Conservation (phyloP, 2,113 vertebrate genomes). For the Nibea albiflora region DNA sequence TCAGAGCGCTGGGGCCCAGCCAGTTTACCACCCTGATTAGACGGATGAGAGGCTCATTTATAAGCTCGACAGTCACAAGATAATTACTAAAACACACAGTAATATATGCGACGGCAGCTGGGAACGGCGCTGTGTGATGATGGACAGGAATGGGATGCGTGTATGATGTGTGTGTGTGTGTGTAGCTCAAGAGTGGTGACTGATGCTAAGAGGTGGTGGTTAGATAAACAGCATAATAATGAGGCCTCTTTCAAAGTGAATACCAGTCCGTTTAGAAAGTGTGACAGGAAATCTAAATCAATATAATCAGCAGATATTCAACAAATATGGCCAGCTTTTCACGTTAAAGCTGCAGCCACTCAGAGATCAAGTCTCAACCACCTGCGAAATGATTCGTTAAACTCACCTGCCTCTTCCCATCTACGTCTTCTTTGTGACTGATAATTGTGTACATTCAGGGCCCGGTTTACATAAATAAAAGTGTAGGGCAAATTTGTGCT, state of each 20-base stretch:
- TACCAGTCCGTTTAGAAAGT: neutral
- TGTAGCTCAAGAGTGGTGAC: slow-evolving; percentile 24
- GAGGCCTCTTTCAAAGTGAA: slow-evolving; percentile 10
- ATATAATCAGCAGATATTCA: neutral
- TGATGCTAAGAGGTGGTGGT: neutral
- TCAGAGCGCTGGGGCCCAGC: slow-evolving; percentile 70
- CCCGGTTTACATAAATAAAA: slow-evolving; percentile 46
- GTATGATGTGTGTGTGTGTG: neutral
- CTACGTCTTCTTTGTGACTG: slow-evolving; percentile 7
- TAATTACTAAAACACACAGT: slow-evolving; percentile 81
- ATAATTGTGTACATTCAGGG: slow-evolving; percentile 31
- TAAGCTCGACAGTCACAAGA: slow-evolving; percentile 76
- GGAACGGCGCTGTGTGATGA: slow-evolving; percentile 23
- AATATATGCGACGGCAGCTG: slow-evolving; percentile 67
- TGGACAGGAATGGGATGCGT: slow-evolving; percentile 43
- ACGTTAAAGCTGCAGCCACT: neutral
- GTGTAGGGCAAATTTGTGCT: slow-evolving; percentile 34
- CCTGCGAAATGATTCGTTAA: too few species aligned
- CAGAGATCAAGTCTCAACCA: neutral
- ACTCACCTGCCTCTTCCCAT: slow-evolving; percentile 15
- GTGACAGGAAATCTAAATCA: neutral
- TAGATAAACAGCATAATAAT: neutral
- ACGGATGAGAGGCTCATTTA: slow-evolving; percentile 81
- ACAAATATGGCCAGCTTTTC: neutral
- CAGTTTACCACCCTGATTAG: slow-evolving; percentile 79